phyloP scores from a whole-genome alignment of 2,888 invertebrate species.

The Microplitis manilae region DNA sequence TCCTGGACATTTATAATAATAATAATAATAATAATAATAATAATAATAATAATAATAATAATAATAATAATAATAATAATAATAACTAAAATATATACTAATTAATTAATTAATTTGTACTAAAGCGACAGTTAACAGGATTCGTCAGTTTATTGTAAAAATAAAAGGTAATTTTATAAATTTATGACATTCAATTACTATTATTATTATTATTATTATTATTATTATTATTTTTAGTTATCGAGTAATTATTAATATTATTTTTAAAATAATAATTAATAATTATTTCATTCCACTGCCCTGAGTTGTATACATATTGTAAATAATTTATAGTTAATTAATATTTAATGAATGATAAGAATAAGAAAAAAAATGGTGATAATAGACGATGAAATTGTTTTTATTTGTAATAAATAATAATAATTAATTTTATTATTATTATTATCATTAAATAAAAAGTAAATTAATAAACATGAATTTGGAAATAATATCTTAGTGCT shows the following conservation, averaged over 20 bases:
- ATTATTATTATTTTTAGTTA: neutral
- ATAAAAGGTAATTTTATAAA: neutral
- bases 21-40: no score
- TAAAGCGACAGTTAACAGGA: neutral
- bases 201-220: neutral
- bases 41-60: neutral
- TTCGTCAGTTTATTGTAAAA: neutral
- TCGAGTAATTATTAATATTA: neutral
- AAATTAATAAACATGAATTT: neutral
- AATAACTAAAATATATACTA: neutral
- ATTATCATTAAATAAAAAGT: neutral
- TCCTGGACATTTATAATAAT: neutral
- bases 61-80: neutral
- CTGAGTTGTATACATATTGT: slow-evolving; percentile 23
- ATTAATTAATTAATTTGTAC: neutral
- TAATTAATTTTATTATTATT: neutral
- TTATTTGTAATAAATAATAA: neutral
- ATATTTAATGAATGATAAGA: neutral
- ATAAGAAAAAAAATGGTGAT: neutral
- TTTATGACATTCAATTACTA: neutral
- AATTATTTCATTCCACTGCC: neutral
- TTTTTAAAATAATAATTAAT: no score
- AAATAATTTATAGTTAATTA: slow-evolving; percentile 28
- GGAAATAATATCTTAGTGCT: neutral
- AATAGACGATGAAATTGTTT: neutral